phyloP scores from a whole-genome alignment of 1,140 invertebrate genomes.

The Trachelipus rathkii region DNA sequence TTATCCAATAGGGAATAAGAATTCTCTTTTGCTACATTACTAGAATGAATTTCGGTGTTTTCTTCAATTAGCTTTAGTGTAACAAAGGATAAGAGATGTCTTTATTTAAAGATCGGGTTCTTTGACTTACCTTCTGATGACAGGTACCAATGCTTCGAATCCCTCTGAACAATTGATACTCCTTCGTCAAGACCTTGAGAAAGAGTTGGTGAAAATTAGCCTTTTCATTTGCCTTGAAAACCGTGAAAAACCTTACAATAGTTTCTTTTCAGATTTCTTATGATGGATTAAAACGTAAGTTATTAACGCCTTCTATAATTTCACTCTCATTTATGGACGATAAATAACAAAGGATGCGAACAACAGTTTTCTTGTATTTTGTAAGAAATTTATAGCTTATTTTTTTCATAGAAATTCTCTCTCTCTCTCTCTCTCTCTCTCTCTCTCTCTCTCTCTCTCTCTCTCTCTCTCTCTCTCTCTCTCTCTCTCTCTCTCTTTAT shows the following conservation, averaged over 20 bases:
- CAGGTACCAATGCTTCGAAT: neutral
- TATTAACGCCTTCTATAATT: too few species aligned
- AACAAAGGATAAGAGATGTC: neutral
- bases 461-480: conserved; percentile 7
- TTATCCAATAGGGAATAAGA: too few species aligned
- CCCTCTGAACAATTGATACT: neutral
- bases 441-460: conserved; percentile 11
- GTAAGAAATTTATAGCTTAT: neutral
- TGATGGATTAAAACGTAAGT: conserved; percentile 3
- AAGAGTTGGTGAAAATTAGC: conserved; percentile 7
- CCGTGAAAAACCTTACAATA: neutral
- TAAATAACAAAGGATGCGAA: too few species aligned
- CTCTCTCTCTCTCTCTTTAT: neutral
- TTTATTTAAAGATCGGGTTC: neutral
- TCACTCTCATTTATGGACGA: too few species aligned
- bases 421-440: conserved; percentile 7
- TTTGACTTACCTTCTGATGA: conserved; percentile 7
- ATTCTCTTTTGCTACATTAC: too few species aligned
- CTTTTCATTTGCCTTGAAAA: neutral
- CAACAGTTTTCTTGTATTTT: too few species aligned
- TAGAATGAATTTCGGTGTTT: neutral
- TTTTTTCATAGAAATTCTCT: neutral
- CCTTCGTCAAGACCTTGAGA: neutral
- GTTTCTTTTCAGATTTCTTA: neutral
- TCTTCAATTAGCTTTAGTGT: neutral